Conservation (phyloP, 2,888 invertebrate genomes). For the Scaptodrosophila latifasciaeformis region DNA sequence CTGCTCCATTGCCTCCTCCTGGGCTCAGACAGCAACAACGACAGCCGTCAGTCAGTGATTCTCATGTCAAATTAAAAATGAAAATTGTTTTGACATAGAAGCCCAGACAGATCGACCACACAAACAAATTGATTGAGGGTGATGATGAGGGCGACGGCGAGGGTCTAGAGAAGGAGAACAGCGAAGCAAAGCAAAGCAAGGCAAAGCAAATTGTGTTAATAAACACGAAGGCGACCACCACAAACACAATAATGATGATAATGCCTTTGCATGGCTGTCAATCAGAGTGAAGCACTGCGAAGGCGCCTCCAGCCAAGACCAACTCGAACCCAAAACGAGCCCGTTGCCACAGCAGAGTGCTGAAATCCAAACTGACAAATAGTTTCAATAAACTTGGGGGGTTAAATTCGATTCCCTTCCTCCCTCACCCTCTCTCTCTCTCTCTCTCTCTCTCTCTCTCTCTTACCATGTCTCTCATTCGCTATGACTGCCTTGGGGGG, state of each 20-base stretch:
- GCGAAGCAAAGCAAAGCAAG: slow-evolving; percentile 33
- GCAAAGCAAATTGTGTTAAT: slow-evolving; percentile 50
- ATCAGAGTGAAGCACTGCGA: slow-evolving; percentile 19
- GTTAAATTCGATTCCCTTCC: slow-evolving; percentile 29
- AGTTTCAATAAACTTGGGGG: slow-evolving; percentile 39
- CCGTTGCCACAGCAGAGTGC: not conserved
- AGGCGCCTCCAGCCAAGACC: not conserved
- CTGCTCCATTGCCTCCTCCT: too few species aligned
- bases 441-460: too few species aligned
- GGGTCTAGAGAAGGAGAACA: not conserved
- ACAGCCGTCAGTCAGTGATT: slow-evolving; percentile 16
- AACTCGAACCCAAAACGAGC: slow-evolving; percentile 1
- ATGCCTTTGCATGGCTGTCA: slow-evolving; percentile 49
- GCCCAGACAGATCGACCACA: not conserved
- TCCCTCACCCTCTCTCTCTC: too few species aligned
- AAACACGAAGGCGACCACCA: slow-evolving; percentile 36
- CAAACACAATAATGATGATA: slow-evolving; percentile 10
- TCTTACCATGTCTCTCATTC: too few species aligned
- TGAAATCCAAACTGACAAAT: slow-evolving; percentile 35
- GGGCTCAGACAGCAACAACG: not conserved
- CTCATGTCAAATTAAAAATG: slow-evolving; percentile 45
- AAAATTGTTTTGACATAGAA: slow-evolving; percentile 43
- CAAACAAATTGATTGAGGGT: not conserved
- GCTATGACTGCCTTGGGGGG: slow-evolving; percentile 6
- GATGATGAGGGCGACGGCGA: not conserved